These are phyloP conservation scores for Listrodromus nycthemerus DNA, from an alignment of 2,888 invertebrate genomes.

Conservation along the genomic window DNA sequence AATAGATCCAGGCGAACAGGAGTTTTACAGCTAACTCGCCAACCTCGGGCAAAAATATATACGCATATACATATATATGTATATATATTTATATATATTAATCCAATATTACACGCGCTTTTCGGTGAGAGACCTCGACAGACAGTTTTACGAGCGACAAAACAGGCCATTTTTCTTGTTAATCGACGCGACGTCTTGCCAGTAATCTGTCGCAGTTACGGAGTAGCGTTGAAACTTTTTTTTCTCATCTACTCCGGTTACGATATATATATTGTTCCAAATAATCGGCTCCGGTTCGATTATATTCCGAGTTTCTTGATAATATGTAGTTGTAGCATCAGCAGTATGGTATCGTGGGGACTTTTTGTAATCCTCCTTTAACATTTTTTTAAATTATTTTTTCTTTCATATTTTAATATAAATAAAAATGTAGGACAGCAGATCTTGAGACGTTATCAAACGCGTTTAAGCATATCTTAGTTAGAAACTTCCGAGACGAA, in stretches of 20 bases:
- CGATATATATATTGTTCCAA: slow-evolving; percentile 3
- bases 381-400: not conserved
- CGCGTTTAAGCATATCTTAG: slow-evolving; percentile 43
- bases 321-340: slow-evolving; percentile 18
- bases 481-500: slow-evolving; percentile 36
- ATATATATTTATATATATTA: slow-evolving; percentile 35
- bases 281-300: slow-evolving; percentile 17
- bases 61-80: slow-evolving; percentile 43
- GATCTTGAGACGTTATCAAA: slow-evolving; percentile 1
- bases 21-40: slow-evolving; percentile 53
- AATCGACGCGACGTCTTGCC: not conserved
- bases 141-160: slow-evolving; percentile 36
- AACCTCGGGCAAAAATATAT: slow-evolving; percentile 49
- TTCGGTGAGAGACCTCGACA: slow-evolving; percentile 29
- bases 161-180: not conserved
- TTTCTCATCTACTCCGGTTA: slow-evolving; percentile 10
- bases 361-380: not conserved
- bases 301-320: slow-evolving; percentile 12
- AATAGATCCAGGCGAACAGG: slow-evolving; percentile 40
- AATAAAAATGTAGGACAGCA: slow-evolving; percentile 30
- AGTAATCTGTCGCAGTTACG: slow-evolving; percentile 5
- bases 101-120: slow-evolving; percentile 47
- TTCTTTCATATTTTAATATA: slow-evolving; percentile 11
- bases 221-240: slow-evolving; percentile 7
- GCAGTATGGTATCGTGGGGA: slow-evolving; percentile 12